Conservation (phyloP, 2,797 vertebrate species). For the Masticophis lateralis region DNA sequence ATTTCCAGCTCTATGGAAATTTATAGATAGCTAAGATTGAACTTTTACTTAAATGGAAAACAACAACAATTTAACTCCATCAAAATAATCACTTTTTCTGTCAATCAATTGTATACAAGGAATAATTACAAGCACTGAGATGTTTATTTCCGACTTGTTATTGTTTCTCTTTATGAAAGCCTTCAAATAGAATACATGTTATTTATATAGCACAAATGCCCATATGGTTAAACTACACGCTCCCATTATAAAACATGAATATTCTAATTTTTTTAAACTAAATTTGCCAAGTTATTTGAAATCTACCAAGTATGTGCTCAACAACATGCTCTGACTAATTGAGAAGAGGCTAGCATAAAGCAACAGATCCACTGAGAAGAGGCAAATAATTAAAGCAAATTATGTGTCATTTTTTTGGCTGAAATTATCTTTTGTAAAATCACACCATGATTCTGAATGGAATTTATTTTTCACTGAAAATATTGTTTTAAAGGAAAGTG, state of each 20-base stretch:
- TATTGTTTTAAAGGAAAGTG: background rate
- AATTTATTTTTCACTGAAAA: background rate
- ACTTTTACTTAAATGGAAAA: background rate
- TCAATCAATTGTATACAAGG: background rate
- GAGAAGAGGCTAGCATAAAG: no score
- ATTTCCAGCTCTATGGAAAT: background rate
- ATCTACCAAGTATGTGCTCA: background rate
- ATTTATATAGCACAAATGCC: background rate
- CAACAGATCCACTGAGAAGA: background rate
- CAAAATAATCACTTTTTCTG: background rate
- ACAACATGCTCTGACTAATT: background rate
- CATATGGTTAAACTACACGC: background rate
- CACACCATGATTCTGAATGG: background rate
- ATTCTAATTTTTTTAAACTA: background rate
- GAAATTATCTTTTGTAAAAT: background rate
- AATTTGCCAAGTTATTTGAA: background rate
- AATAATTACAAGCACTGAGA: background rate
- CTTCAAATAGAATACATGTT: background rate
- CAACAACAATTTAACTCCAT: background rate
- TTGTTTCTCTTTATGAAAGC: background rate
- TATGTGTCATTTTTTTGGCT: background rate
- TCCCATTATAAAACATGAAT: background rate
- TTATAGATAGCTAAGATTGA: background rate
- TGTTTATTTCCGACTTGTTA: background rate
- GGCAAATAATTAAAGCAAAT: background rate